A percentile compares a stretch with the other conserved stretches of the same genome.
phyloP scores from a whole-genome alignment of 2,797 vertebrate genomes.

The Percopsis omiscomaycus region DNA sequence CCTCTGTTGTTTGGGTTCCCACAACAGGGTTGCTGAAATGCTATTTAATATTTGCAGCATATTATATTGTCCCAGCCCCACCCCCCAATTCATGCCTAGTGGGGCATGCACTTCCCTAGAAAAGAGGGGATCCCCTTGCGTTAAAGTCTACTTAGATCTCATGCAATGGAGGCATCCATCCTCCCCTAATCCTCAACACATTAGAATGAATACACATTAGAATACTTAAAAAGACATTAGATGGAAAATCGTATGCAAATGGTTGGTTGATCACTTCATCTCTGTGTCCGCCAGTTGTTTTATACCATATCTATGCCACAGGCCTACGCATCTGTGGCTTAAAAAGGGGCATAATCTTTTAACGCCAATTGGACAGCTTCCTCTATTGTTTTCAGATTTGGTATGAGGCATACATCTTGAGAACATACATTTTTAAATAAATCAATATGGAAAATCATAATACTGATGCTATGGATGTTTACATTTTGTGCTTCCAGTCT shows the following conservation, averaged over 20 bases:
- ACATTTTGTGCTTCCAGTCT: no score
- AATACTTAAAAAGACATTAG: constrained; percentile 64
- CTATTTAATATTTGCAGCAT: constrained; percentile 10
- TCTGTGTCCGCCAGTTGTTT: constrained; percentile 53
- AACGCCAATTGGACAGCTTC: constrained; percentile 70
- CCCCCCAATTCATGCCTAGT: constrained; percentile 16
- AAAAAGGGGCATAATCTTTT: constrained; percentile 67
- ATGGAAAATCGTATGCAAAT: constrained; percentile 65
- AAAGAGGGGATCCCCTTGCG: constrained; percentile 18
- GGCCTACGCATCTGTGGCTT: constrained; percentile 63
- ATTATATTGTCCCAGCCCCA: constrained; percentile 18
- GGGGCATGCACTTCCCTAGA: constrained; percentile 18
- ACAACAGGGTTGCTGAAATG: constrained; percentile 21
- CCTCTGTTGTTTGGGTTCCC: constrained; percentile 25
- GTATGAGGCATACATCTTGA: constrained; percentile 16
- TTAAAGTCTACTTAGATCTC: constrained; percentile 11
- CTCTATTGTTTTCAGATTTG: constrained; percentile 62
- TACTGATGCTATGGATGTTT: no score
- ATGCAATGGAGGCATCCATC: constrained; percentile 31
- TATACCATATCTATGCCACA: constrained; percentile 43
- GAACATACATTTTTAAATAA: not conserved
- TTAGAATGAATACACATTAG: constrained; percentile 11
- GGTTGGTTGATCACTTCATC: constrained; percentile 58
- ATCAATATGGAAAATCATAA: no score
- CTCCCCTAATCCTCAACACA: constrained; percentile 47